Base-by-base conservation (phyloP, 2,113 vertebrate species). In the Pachyramphus minor region DNA sequence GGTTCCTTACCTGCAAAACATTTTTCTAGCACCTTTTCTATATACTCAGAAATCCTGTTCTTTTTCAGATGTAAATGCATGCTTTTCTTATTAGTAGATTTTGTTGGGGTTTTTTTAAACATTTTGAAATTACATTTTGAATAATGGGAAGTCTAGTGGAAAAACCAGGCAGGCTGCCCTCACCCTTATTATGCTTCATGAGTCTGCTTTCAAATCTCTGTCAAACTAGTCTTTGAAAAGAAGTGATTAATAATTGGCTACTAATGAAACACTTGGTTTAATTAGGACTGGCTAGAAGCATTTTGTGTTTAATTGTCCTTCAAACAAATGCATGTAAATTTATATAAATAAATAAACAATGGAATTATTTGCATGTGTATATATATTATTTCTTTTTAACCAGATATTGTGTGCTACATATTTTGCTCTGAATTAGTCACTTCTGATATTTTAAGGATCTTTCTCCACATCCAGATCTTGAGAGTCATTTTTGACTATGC, bases 231-330 rank as follows among this genome's bases (percentile, higher is more conserved):
- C 79, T 74, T 92, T 95, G 90, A 69, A 94, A 93, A 92, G 35
- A 67, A 55, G 52, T 84, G 42, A 71, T 92, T 92, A 81, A 84
- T 86, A 88, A 78, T 86, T 0, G 0, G 44, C 42, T 66, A 68
- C 19, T 91, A 94, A 87, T 86, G 80, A 90, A 96, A 86, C 53
- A 53, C 79, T 91, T 83, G 23, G n/a, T 91, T 95, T 85, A 94
- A 95, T 94, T 85, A 87, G 81, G 73, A 56, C 42, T 52, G 39
- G 53, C 59, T 60, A 53, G 67, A 87, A 87, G 30, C 24, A 27
- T 78, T 92, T 85, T 52, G 47, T 81, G 20, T 86, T 92, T 88
- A 86, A 90, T 63, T 84, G 60, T 39, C 47, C 55, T 90, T 92
- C 1, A 3, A 92, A 71, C 47, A 75, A 66, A 66, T 3, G 5